A percentile compares a stretch with the other conserved stretches of the same genome.
Evolutionary conservation across 23 tunicate species (phyloP).

Genomic region (Halocynthia roretzi): DNA sequence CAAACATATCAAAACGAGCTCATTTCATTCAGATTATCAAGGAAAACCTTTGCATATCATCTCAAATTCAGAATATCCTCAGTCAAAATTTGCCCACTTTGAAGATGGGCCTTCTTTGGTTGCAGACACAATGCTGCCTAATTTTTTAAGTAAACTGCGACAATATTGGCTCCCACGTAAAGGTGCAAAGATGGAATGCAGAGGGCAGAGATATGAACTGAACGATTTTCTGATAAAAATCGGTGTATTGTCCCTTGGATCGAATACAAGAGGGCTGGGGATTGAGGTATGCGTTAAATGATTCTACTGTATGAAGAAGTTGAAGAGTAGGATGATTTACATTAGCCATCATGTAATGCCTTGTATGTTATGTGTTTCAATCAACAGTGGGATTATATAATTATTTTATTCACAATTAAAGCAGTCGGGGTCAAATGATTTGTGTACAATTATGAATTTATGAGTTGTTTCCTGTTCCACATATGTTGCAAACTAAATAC

Average conservation of each 20-base stretch:
- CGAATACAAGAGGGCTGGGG: constrained; percentile 67
- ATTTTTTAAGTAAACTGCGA: constrained; percentile 61
- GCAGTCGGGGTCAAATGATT: too few species aligned
- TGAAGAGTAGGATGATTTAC: too few species aligned
- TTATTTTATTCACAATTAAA: not conserved
- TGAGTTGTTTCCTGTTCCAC: too few species aligned
- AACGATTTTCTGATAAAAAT: constrained; percentile 69
- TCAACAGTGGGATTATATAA: too few species aligned
- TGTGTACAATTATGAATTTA: too few species aligned
- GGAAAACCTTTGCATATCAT: constrained; percentile 59
- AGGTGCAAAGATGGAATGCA: constrained; percentile 74
- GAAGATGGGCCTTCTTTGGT: constrained; percentile 72
- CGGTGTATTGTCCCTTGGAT: constrained; percentile 65
- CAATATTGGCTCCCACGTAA: constrained; percentile 70
- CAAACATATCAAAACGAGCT: not conserved
- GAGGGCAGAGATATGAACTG: constrained; percentile 69
- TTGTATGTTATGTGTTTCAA: too few species aligned
- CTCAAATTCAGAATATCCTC: constrained; percentile 63
- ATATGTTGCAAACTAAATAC: too few species aligned
- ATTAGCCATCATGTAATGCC: too few species aligned
- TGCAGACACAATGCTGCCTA: constrained; percentile 50
- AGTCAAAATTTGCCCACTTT: constrained; percentile 65
- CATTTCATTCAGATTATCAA: constrained; percentile 3
- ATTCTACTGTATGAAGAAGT: not conserved
- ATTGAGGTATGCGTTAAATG: constrained; percentile 34